Evolutionary conservation across 2,888 invertebrate genomes (phyloP), one percentile per base, ranked within the genome.

Genomic region (Pyrgus malvae): DNA sequence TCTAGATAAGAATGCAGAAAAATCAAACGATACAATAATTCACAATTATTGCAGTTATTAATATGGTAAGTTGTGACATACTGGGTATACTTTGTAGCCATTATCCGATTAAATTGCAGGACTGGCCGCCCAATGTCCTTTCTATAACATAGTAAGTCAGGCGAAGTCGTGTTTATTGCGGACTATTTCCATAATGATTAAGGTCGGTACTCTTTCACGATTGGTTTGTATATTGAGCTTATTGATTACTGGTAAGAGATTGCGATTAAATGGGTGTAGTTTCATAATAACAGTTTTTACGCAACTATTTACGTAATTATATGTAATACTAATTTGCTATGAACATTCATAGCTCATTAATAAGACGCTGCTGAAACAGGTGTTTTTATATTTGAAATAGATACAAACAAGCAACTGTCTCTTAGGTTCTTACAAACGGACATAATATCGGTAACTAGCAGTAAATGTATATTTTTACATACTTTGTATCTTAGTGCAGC

Each of bases 171-270:
- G 46, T 54, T 54, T 25, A 54, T 54, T 54, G 54, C 54, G 54
- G 41, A 54, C 54, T 48, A 54, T 54, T 54, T 54, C 54, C 54
- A 54, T 54, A 54, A 54, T 54, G 54, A 53, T 53, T 53, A 40
- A 54, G 54, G 54, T 48, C 54, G 25, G 9, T 16, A 42, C 46
- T 54, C 54, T 54, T 54, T 54, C 54, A 48, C 48, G 40, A 54
- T 54, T 46, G 53, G 46, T 25, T 44, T 48, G 11, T 48, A 33
- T 48, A 54, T 54, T 40, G 25, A 35, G 40, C 46, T 41, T 31
- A 9, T 40, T 45, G 48, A 48, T 54, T 44, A 51, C 21, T 33
- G 14, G 31, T 50, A 31, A n/a, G 49, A 31, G 41, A 14, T 41
- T 29, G 27, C 9, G 38, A 19, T 23, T 21, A 29, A 27, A 14